phyloP scores from a whole-genome alignment of 2,888 invertebrate species.

The Zaprionus bogoriensis region DNA sequence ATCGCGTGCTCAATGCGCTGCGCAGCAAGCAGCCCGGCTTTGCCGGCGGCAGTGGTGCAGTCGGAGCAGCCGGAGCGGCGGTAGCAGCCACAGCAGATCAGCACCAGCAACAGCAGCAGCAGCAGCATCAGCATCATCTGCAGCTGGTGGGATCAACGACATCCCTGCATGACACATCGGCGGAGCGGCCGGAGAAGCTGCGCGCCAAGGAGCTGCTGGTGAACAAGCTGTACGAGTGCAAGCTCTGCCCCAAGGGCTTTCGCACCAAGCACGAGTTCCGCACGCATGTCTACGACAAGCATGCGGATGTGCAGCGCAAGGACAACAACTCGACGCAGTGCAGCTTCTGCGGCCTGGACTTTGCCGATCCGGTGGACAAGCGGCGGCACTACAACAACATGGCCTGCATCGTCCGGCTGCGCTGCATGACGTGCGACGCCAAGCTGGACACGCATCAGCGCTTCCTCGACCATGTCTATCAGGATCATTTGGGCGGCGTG shows the following conservation, averaged over 20 bases:
- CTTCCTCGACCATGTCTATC: slow-evolving; percentile 83
- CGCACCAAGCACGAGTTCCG: slow-evolving; percentile 83
- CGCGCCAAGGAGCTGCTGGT: slow-evolving; percentile 82
- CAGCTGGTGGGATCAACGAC: not conserved
- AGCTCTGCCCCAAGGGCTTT: slow-evolving; percentile 81
- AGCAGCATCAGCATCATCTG: not conserved
- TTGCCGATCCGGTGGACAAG: slow-evolving; percentile 81
- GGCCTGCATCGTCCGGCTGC: slow-evolving; percentile 82
- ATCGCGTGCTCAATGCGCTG: slow-evolving; percentile 78
- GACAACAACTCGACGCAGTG: slow-evolving; percentile 81
- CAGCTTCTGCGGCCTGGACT: slow-evolving; percentile 81
- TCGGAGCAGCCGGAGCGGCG: slow-evolving; percentile 22
- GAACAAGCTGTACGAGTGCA: slow-evolving; percentile 83
- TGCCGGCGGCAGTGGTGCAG: slow-evolving; percentile 48
- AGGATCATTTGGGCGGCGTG: slow-evolving; percentile 79
- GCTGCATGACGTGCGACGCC: slow-evolving; percentile 82
- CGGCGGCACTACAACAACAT: slow-evolving; percentile 83
- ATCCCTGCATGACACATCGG: slow-evolving; percentile 17
- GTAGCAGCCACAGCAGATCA: slow-evolving; percentile 4
- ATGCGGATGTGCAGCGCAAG: slow-evolving; percentile 81
- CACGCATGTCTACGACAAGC: slow-evolving; percentile 82
- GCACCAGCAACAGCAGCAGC: not conserved
- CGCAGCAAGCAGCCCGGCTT: slow-evolving; percentile 68
- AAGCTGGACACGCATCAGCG: slow-evolving; percentile 82
- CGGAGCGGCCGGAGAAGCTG: slow-evolving; percentile 76